Evolutionary conservation across 2,888 invertebrate species (phyloP), one percentile per base, ranked within the genome.

Genomic region (Drosophila putrida): DNA sequence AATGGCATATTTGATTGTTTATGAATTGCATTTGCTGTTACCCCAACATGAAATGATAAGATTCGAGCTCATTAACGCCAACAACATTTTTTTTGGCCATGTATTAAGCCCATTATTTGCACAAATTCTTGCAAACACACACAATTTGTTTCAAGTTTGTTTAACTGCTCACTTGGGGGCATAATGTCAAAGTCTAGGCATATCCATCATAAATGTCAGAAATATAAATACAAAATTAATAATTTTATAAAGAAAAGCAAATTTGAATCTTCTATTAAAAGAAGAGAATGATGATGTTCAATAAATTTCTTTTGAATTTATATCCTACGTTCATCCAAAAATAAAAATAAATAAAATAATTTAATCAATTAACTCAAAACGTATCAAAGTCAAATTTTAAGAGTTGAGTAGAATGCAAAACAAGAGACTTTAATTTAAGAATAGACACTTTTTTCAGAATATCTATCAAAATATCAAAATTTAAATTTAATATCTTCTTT

Each of bases 1-100:
- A 83, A 75, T 72, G 69, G 70, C 75, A 66, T 38, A 63, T 75
- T 71, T 75, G 75, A 81, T 78, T 75, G 78, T 69, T 80, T 55
- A 57, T 60, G 70, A 58, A 78, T 69, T 78, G 70, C 75, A 74
- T 78, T 78, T 74, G 61, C 54, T 69, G 35, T 41, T 50, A 35
- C 41, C 33, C 53, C 11, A 53, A 25, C 25, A 54, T 11, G 44
- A 44, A 57, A 61, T 62, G 72, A 76, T 71, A 71, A 71, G 66
- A 59, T 66, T 66, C 27, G 33, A 36, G 58, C 67, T 75, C 77
- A 75, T 75, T 75, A 74, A 66, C 61, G 53, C 65, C 57, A n/a
- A 27, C 20, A n/a, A n/a, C n/a, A n/a, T n/a, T n/a, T 28, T 33
- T 43, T 55, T 43, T 10, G 27, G 64, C 41, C 60, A 61, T 41